Evolutionary conservation across 2,113 vertebrate species (phyloP).

Genomic region (Engystomops pustulosus): DNA sequence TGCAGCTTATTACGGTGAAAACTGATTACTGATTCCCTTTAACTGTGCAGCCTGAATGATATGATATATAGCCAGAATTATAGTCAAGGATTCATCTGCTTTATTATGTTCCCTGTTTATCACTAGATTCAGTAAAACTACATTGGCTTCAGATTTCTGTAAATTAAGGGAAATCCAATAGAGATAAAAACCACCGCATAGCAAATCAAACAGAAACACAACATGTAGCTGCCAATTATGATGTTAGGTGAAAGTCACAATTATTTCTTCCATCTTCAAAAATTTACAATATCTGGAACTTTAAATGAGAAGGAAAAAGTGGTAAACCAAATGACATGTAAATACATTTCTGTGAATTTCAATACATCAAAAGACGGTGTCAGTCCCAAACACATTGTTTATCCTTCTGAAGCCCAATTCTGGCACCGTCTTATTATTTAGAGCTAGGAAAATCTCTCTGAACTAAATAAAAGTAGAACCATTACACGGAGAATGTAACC

Average conservation of each 20-base stretch:
- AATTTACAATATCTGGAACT: neutral
- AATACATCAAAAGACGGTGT: neutral
- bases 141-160: neutral
- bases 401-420: neutral
- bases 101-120: neutral
- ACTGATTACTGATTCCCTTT: too few relatives aligned
- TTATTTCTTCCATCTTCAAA: neutral
- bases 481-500: conserved; percentile 11
- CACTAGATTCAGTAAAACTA: neutral
- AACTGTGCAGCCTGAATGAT: neutral
- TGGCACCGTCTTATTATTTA: conserved; percentile 20
- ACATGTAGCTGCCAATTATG: neutral
- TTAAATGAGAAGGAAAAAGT: neutral
- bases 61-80: neutral
- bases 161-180: neutral
- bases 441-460: neutral
- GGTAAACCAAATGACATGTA: neutral
- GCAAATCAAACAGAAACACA: neutral
- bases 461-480: neutral
- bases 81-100: neutral
- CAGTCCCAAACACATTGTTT: neutral
- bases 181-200: neutral
- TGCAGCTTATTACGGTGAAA: too few relatives aligned
- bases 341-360: neutral
- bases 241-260: neutral